Percentiles rank a stretch among this genome's conserved stretches.
phyloP scores from a whole-genome alignment of 2,113 vertebrate species.

The Sialia sialis region DNA sequence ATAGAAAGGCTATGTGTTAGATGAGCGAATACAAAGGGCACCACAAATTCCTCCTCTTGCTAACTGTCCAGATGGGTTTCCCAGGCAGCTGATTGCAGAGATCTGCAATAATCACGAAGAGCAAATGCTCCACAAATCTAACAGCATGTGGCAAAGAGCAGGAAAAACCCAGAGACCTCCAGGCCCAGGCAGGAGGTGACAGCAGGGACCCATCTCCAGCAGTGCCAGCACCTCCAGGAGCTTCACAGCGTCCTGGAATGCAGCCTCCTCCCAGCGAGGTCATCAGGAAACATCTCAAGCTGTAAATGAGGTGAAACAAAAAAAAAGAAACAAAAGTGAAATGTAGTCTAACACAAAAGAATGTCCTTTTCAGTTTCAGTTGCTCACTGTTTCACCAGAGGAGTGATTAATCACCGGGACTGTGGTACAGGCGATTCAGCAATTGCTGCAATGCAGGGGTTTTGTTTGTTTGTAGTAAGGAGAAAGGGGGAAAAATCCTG shows the following conservation, averaged over 20 bases:
- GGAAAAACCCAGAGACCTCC: not conserved
- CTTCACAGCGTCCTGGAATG: fast-evolving
- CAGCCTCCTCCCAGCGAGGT: not conserved
- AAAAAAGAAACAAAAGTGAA: not conserved
- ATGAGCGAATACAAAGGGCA: not conserved
- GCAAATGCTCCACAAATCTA: not conserved
- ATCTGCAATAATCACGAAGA: fast-evolving
- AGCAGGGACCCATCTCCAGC: not conserved
- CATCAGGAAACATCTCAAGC: not conserved
- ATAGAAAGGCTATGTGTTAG: not conserved
- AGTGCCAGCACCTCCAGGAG: not conserved
- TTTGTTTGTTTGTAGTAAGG: conserved; percentile 27
- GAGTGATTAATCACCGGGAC: conserved; percentile 52
- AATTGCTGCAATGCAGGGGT: conserved; percentile 56
- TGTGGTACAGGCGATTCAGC: not conserved
- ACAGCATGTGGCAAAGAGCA: not conserved
- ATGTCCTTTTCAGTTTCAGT: not conserved
- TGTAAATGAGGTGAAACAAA: not conserved
- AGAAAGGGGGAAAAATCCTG: not conserved
- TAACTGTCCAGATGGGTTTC: not conserved
- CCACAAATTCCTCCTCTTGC: not conserved
- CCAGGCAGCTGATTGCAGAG: not conserved
- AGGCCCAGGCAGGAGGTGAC: not conserved
- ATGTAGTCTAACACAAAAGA: not conserved
- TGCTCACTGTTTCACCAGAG: conserved; percentile 34